Conservation (phyloP, 2,113 vertebrate species). For the Megalops atlanticus region DNA sequence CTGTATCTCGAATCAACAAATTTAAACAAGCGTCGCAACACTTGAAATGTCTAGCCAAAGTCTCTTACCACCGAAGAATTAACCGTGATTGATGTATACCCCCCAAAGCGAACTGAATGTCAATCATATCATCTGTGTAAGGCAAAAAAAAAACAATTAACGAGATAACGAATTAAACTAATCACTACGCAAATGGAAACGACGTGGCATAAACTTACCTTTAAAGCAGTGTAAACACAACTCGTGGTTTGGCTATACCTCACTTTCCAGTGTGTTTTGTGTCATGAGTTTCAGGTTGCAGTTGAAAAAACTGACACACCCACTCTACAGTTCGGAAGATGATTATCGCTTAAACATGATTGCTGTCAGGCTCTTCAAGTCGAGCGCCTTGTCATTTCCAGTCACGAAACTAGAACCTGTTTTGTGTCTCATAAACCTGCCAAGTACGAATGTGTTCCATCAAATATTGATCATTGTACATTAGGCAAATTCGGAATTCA, state of each 20-base stretch:
- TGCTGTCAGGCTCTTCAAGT: conserved; percentile 1
- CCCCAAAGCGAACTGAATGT: not conserved
- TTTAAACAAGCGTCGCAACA: too few relatives aligned
- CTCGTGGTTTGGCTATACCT: conserved; percentile 50
- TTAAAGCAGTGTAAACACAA: conserved; percentile 27
- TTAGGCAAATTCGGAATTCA: too few relatives aligned
- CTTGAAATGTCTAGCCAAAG: too few relatives aligned
- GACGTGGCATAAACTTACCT: conserved; percentile 56
- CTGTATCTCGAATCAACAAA: too few relatives aligned
- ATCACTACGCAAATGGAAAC: not conserved
- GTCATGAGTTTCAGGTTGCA: conserved; percentile 48
- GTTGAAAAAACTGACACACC: conserved; percentile 44
- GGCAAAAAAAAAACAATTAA: too few relatives aligned
- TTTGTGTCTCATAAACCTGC: not conserved
- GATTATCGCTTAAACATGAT: conserved; percentile 23
- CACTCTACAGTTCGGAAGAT: conserved; percentile 11
- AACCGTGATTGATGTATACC: too few relatives aligned
- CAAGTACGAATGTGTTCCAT: not conserved
- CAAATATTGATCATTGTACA: not conserved
- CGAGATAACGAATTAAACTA: not conserved
- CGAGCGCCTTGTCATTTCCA: too few relatives aligned
- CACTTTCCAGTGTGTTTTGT: conserved; percentile 28
- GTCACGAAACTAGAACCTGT: not conserved
- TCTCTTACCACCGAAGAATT: too few relatives aligned
- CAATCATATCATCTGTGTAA: too few relatives aligned